Conservation (phyloP, 2,888 invertebrate species). For the Ypsolopha scabrella region DNA sequence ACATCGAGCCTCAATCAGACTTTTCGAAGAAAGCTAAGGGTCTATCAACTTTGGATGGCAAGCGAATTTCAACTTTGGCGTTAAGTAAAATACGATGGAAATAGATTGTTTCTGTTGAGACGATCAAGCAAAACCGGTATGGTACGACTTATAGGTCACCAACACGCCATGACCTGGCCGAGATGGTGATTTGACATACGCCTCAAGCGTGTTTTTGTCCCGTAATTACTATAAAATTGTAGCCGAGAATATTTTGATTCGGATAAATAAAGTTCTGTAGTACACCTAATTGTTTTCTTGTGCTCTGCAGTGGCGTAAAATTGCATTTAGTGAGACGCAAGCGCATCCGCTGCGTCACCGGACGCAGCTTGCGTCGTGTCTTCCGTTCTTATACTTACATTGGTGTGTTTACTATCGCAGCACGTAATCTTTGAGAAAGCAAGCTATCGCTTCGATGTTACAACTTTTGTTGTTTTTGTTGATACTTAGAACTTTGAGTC, state of each 20-base stretch:
- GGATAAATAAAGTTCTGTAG: too few relatives aligned
- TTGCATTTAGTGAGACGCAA: neutral
- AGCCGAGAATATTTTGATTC: too few relatives aligned
- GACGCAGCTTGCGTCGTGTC: slow-evolving; percentile 45
- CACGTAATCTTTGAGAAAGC: neutral
- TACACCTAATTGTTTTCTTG: neutral
- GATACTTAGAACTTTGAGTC: too few relatives aligned
- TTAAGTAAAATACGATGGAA: neutral
- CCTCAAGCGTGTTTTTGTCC: neutral
- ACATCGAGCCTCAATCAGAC: neutral
- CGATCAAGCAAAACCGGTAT: slow-evolving; percentile 48
- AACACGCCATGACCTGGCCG: slow-evolving; percentile 43
- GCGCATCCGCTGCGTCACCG: slow-evolving; percentile 13
- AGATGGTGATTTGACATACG: slow-evolving; percentile 30
- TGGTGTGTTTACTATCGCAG: neutral
- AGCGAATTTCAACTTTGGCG: neutral
- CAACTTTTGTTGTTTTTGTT: neutral
- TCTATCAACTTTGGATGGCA: neutral
- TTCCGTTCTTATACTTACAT: slow-evolving; percentile 29
- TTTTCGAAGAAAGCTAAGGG: neutral
- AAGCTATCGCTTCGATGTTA: neutral
- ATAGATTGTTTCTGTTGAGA: neutral
- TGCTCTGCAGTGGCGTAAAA: neutral
- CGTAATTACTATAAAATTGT: neutral
- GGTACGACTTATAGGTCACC: slow-evolving; percentile 57